These are phyloP conservation scores for Rhinolophus sinicus DNA, from an alignment of 2,113 vertebrate genomes.

Conservation along the genomic window DNA sequence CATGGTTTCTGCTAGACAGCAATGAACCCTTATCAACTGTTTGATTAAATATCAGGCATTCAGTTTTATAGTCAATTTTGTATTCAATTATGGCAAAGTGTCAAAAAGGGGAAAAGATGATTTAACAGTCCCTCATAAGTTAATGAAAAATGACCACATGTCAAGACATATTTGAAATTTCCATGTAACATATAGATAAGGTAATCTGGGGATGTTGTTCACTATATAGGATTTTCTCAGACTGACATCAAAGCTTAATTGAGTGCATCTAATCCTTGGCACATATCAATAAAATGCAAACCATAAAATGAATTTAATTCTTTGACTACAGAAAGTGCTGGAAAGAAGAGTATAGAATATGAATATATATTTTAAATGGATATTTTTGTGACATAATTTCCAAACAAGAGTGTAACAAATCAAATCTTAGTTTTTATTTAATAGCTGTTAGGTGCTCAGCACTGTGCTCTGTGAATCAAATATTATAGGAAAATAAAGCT, in stretches of 20 bases:
- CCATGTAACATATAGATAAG: constrained; percentile 71
- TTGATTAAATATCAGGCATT: constrained; percentile 30
- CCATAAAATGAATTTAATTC: constrained; percentile 46
- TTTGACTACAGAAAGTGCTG: constrained; percentile 53
- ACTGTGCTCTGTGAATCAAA: constrained; percentile 32
- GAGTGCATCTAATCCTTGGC: constrained; percentile 65
- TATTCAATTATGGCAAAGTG: constrained; percentile 58
- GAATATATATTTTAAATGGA: not conserved
- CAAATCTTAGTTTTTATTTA: constrained; percentile 43
- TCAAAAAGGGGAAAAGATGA: constrained; percentile 57
- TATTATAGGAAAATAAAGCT: constrained; percentile 22
- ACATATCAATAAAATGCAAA: constrained; percentile 71
- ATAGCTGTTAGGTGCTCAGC: not conserved
- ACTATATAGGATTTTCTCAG: constrained; percentile 72
- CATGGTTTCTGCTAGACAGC: not conserved
- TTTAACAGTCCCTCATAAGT: constrained; percentile 68
- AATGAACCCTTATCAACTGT: not conserved
- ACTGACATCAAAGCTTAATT: constrained; percentile 62
- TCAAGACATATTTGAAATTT: constrained; percentile 69
- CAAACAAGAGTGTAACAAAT: constrained; percentile 26
- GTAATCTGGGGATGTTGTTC: constrained; percentile 47
- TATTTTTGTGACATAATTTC: not conserved
- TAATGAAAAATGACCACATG: constrained; percentile 79
- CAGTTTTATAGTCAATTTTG: constrained; percentile 51
- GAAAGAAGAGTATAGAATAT: not conserved